A percentile compares a stretch with the other conserved stretches of the same genome.
Evolutionary conservation across 1,140 invertebrate species (phyloP).

Genomic region (Panagrolaimus sp.): DNA sequence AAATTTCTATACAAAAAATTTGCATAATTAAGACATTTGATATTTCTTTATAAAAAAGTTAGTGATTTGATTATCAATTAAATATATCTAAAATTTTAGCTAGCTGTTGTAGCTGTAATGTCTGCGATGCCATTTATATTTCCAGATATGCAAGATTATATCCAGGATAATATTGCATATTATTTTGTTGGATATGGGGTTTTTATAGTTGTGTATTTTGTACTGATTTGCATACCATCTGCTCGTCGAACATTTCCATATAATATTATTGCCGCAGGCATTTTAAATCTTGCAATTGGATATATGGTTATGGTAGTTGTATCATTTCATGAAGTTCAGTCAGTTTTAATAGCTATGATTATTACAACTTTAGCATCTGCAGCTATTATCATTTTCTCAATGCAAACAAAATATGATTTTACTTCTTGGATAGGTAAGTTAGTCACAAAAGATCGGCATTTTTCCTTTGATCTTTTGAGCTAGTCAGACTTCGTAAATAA

Average conservation of each 20-base stretch:
- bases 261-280: neutral
- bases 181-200: neutral
- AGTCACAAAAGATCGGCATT: neutral
- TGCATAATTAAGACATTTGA: too few species aligned
- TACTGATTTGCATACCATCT: neutral
- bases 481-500: too few species aligned
- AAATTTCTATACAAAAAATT: too few species aligned
- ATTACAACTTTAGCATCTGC: neutral
- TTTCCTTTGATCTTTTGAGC: too few species aligned
- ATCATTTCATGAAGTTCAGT: neutral
- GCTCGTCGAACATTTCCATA: neutral
- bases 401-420: neutral
- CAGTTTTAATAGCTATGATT: neutral
- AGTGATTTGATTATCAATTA: too few species aligned
- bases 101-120: slow-evolving; percentile 1
- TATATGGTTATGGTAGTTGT: slow-evolving; percentile 16
- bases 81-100: neutral
- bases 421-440: neutral
- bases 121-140: neutral
- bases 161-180: neutral
- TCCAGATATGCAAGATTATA: slow-evolving; percentile 3
- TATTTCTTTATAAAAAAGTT: too few species aligned
- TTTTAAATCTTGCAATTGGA: neutral
- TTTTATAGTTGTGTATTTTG: neutral
- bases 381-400: neutral